Evolutionary conservation across 2,888 invertebrate genomes (phyloP).

Genomic region (Lamellibrachia satsuma): DNA sequence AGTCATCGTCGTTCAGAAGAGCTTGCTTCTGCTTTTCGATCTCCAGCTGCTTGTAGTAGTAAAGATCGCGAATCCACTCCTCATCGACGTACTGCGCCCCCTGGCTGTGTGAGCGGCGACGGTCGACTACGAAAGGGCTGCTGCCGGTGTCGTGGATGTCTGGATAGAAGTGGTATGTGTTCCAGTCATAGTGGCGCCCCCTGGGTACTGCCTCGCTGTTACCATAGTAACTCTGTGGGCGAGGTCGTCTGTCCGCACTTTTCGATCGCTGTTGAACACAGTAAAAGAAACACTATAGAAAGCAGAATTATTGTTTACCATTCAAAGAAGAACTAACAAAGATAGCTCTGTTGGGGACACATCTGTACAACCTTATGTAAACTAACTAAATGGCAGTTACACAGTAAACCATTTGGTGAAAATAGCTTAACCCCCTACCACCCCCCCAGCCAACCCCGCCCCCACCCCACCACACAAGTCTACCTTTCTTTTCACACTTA

Average conservation of each 20-base stretch:
- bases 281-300: background rate
- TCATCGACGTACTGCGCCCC: slow-evolving; percentile 29
- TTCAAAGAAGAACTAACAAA: background rate
- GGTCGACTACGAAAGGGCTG: background rate
- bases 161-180: slow-evolving; percentile 45
- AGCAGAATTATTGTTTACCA: background rate
- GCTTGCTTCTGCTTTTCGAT: background rate
- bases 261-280: background rate
- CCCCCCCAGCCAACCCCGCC: background rate
- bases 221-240: slow-evolving; percentile 1
- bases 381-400: too few relatives aligned
- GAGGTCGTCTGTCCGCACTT: background rate
- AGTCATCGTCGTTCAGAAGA: background rate
- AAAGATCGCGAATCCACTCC: slow-evolving; percentile 30
- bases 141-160: slow-evolving; percentile 40
- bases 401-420: too few relatives aligned
- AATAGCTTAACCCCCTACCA: background rate
- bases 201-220: background rate
- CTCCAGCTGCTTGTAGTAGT: slow-evolving; percentile 1
- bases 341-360: too few relatives aligned
- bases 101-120: background rate
- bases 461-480: too few relatives aligned
- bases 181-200: slow-evolving; percentile 43
- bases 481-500: background rate
- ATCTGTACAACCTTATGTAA: background rate